Base-by-base conservation (phyloP, 2,113 vertebrate species). In the Heterotis niloticus region DNA sequence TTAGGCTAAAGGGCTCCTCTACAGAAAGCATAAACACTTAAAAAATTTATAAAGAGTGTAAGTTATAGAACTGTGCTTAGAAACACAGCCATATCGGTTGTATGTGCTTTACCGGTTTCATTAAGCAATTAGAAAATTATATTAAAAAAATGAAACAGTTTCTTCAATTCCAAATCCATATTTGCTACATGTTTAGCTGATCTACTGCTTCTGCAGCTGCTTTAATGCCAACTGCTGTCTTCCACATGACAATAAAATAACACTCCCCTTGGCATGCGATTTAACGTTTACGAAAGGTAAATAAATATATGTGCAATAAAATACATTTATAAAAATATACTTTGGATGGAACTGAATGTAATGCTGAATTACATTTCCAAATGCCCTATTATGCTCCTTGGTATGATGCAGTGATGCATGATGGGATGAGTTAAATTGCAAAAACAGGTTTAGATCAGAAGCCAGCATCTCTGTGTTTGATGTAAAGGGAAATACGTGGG, bases 41-140 rank as follows among this genome's bases (percentile, higher is more conserved):
- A 57, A 74, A 74, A 26, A 74, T 74, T 74, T 26, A 74, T 74
- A 12, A 57, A 73, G 54, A 52, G 26, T 74, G 23, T 74, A 74
- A 74, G 52, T 74, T 59, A 57, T 13, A 54, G 71, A 74, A 0
- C 71, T 4, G 10, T 11, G 11, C 20, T 62, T 62, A 62, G 59
- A 24, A 3, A 28, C 54, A 29, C 12, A 16, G 52, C 10, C 3
- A 74, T 26, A 74, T 28, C 24, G 26, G 24, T 29, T 17, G 17
- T 29, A 74, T 57, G 17, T 56, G 51, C 11, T 56, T n/a, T 56
- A 74, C 51, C 20, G 16, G 44, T 51, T 74, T 59, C 5, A 56
- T 59, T 74, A 57, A 73, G n/a, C n/a, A 73, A 44, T 73, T 56
- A 24, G 16, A 54, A 23, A 73, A 74, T 24, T 74, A n/a, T 13